Evolutionary conservation across 1,140 invertebrate genomes (phyloP), one percentile per base, ranked within the genome.

Genomic region (Anagrus nilaparvatae): DNA sequence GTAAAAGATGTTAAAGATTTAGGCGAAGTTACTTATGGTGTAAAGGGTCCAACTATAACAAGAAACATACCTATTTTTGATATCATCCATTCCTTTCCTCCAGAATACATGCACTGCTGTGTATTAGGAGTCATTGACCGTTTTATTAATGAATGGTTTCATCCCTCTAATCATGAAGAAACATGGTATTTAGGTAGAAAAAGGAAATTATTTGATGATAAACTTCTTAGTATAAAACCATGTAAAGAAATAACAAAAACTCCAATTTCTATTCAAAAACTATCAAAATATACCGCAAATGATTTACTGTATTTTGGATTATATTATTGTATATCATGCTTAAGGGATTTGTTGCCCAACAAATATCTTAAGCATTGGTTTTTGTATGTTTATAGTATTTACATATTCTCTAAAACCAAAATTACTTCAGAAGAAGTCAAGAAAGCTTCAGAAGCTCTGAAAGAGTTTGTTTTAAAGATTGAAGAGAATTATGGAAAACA

Each of bases 81-180:
- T 37, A 21, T 38, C 6, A 38, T 31, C 20, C 16, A n/a, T 14
- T 29, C 34, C 3, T 44, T 37, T 32, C 23, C 34, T 5, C 34
- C 42, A 3, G 42, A 44, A 14, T 37, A 37, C 20, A 44, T 44
- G 42, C 41, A 43, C 25, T 7, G n/a, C 5, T 34, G 30, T 20
- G 9, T 32, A n/a, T 31, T 38, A 2, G 35, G 43, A 6, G 35
- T 39, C 1, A 19, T 5, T 5, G 13, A 20, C 30, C 21, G 20
- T 4, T 30, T 44, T 18, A 18, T 29, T 3, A 13, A 2, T 27
- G 29, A 10, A 13, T 19, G 28, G 28, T 44, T 44, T 14, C 16
- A 44, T 23, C 17, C 43, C 4, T 34, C 16, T 4, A 43, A 43
- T 17, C 8, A 3, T 17, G 27, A 31, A 21, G 27, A 43, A 4